Base-by-base conservation (phyloP, 1,140 invertebrate genomes). In the Brachionus asplanchnoidis region DNA sequence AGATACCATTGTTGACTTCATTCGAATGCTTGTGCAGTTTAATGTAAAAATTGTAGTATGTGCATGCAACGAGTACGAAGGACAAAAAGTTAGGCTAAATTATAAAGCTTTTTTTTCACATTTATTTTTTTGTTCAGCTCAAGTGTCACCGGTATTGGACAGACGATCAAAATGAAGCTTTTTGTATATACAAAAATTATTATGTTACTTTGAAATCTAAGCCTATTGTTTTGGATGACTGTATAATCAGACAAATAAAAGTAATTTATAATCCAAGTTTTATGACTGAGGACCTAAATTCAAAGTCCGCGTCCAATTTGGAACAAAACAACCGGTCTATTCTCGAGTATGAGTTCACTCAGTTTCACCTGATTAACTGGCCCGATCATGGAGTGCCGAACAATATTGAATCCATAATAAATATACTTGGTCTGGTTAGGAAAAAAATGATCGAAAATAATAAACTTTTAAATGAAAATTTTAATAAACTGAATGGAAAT, bases 171-270 rank as follows among this genome's bases (percentile, higher is more conserved):
- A 56, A 20, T 14, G 79, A 82, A 82, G 53, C 40, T 42, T 82
- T 94, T 86, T 90, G 91, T 26, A 44, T 68, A 23, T 28, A 65
- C 8, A 60, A 82, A 82, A 82, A 77, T 77, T 77, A 77, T 50
- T 65, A 28, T 44, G 79, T 82, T 32, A 36, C 26, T 42, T 44
- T 84, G 14, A 73, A 70, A 53, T 68, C 42, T 5, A 53, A 70
- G 17, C 82, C 60, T 46, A 70, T 68, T 42, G 53, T 56, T 32
- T 44, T 68, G 46, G 60, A 68, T 46, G 60, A 73, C 32, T 84
- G 60, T 40, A 70, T 84, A 44, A 68, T 84, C 11, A 40, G 60
- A 36, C 14, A 84, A 44, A 44, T 84, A 36, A 68, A 53, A 53
- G 53, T 80, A 42, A 60, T 60, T 32, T 80, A 60, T 60, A 68